A percentile compares a stretch with the other conserved stretches of the same genome.
phyloP scores from a whole-genome alignment of 2,113 vertebrate species.

The Puffinus mauretanicus region DNA sequence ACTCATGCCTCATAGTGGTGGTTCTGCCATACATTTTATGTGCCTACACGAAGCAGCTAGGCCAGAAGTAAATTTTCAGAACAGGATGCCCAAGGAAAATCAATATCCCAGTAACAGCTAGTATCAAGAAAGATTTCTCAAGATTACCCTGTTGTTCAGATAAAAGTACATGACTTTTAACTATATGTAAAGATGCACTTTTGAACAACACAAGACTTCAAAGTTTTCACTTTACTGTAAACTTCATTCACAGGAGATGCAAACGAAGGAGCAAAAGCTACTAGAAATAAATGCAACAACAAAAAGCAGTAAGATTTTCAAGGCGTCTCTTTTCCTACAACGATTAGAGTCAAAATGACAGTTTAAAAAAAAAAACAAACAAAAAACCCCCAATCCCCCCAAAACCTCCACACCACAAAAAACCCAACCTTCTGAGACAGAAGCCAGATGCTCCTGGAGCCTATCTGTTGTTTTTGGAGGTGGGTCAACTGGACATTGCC shows the following conservation, averaged over 20 bases:
- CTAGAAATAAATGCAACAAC: not conserved
- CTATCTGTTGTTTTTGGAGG: not conserved
- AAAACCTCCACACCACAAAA: not conserved
- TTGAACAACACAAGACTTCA: not conserved
- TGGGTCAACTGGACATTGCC: not conserved
- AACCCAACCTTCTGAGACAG: not conserved
- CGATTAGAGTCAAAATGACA: not conserved
- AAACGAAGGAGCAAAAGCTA: not conserved
- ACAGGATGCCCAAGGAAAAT: not conserved
- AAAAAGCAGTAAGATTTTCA: not conserved
- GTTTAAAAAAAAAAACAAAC: not conserved
- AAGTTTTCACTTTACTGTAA: not conserved
- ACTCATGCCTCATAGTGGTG: not conserved
- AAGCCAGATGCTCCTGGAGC: not conserved
- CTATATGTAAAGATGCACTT: not conserved
- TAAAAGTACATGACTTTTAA: not conserved
- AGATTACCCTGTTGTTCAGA: not conserved
- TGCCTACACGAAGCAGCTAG: not conserved
- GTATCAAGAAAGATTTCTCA: not conserved
- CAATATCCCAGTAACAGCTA: not conserved
- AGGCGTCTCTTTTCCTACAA: not conserved
- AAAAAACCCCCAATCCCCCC: not conserved
- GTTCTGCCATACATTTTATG: not conserved
- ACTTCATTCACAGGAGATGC: not conserved
- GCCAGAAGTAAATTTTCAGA: not conserved